A percentile compares a stretch with the other conserved stretches of the same genome.
Conservation (phyloP, 2,113 vertebrate species). For the Centropus bengalensis region DNA sequence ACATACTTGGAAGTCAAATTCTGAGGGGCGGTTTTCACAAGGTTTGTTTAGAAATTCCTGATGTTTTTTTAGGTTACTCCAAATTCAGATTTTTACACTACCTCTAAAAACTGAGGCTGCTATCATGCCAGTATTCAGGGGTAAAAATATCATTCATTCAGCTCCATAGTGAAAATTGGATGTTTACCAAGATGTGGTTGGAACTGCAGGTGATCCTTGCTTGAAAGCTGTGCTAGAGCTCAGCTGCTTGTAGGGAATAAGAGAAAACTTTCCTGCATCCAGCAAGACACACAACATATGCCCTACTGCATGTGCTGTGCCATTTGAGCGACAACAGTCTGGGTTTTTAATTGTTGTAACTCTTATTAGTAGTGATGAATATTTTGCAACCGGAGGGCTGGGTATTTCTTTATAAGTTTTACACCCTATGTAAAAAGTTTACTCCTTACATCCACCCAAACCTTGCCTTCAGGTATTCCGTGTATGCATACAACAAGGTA, state of each 20-base stretch:
- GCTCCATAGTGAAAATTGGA: not conserved
- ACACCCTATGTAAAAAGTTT: not conserved
- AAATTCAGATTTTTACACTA: not conserved
- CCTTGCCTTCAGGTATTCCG: not conserved
- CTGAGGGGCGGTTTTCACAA: not conserved
- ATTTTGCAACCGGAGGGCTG: not conserved
- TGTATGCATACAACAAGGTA: not conserved
- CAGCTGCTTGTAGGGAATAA: not conserved
- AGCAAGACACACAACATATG: not conserved
- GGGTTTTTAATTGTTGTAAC: not conserved
- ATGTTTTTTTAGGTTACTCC: not conserved
- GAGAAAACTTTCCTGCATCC: not conserved
- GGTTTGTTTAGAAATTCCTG: not conserved
- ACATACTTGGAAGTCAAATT: not conserved
- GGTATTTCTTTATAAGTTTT: not conserved
- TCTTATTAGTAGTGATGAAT: slow-evolving; percentile 23
- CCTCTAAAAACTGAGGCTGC: not conserved
- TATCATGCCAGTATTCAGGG: not conserved
- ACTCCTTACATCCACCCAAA: not conserved
- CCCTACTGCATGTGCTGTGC: not conserved
- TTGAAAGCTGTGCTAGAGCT: not conserved
- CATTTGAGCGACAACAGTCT: not conserved
- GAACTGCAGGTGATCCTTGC: not conserved
- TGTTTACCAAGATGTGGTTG: not conserved
- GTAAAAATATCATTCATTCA: not conserved